Percentiles rank a stretch among this genome's conserved stretches.
These are phyloP conservation scores for Tragelaphus oryx DNA, from an alignment of 2,797 vertebrate species.

Conservation along the genomic window DNA sequence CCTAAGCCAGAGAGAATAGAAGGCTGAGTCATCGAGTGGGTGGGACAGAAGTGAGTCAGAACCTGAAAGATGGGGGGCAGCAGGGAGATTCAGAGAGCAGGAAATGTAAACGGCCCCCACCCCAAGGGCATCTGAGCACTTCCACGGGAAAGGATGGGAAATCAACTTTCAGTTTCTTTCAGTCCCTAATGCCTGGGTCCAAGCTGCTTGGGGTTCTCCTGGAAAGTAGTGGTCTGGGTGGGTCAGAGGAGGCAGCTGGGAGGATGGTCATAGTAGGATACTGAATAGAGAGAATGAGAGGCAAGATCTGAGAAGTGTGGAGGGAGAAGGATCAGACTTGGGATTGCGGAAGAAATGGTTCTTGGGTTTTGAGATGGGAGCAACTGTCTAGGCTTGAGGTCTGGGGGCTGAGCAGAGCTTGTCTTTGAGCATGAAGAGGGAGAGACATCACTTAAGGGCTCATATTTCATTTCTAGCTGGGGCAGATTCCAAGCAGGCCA, in stretches of 20 bases:
- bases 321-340: not conserved
- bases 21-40: constrained; percentile 47
- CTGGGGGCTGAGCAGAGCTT: not conserved
- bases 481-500: not conserved
- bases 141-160: not conserved
- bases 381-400: not conserved
- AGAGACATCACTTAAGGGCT: not conserved
- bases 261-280: not conserved
- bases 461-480: not conserved
- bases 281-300: not conserved
- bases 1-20: constrained; percentile 4
- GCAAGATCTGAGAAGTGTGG: not conserved
- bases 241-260: not conserved
- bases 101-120: not conserved
- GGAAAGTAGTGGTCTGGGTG: not conserved
- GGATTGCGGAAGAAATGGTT: not conserved
- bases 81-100: not conserved
- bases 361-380: not conserved
- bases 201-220: not conserved
- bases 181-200: not conserved
- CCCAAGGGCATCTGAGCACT: not conserved
- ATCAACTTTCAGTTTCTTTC: not conserved
- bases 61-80: not conserved
- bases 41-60: constrained; percentile 50
- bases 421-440: not conserved